Base-by-base conservation (phyloP, 2,797 vertebrate genomes). In the Gobionotothen gibberifrons region DNA sequence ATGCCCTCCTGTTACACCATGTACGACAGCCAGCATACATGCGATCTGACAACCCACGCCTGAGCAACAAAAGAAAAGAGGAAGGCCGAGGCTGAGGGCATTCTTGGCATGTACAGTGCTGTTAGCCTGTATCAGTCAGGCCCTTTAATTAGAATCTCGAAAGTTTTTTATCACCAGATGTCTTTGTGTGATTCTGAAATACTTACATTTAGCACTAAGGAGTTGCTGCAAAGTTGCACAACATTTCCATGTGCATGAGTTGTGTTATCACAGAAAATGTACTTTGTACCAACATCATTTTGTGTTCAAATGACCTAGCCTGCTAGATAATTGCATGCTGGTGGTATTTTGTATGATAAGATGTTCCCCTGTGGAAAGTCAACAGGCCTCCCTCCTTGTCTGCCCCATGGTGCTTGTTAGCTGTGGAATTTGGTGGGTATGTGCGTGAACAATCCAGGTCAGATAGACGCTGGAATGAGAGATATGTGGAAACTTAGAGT, bases 351-450 rank as follows among this genome's bases (percentile, higher is more conserved):
- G 55, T 74, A 70, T 51, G 90, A 91, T 92, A 86, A 87, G 79
- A 73, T 69, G 54, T 85, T 83, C 63, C 65, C 69, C 40, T 53
- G 48, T 78, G 69, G 73, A 71, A 69, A 79, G 26, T 71, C 76
- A 36, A 36, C 44, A 57, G 76, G 49, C 63, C 76, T 87, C 82
- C 75, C 68, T 80, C 44, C 55, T 61, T 72, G 52, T 74, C 84
- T 83, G 75, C 63, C 74, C 84, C 22, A 32, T 55, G 86, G 83
- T 68, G 69, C 79, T 86, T 83, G 83, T 93, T 90, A 90, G 71
- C 66, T 69, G 60, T 62, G 85, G 89, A 91, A 91, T 93, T 87
- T 52, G 44, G 48, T 47, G 71, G 46, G 81, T 78, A 80, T 76
- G 75, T 78, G 64, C 32, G 16, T 22, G 49, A 58, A 79, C 79